Percentiles rank a stretch among this genome's conserved stretches.
phyloP scores from a whole-genome alignment of 2,113 vertebrate species.

The Vidua chalybeata region DNA sequence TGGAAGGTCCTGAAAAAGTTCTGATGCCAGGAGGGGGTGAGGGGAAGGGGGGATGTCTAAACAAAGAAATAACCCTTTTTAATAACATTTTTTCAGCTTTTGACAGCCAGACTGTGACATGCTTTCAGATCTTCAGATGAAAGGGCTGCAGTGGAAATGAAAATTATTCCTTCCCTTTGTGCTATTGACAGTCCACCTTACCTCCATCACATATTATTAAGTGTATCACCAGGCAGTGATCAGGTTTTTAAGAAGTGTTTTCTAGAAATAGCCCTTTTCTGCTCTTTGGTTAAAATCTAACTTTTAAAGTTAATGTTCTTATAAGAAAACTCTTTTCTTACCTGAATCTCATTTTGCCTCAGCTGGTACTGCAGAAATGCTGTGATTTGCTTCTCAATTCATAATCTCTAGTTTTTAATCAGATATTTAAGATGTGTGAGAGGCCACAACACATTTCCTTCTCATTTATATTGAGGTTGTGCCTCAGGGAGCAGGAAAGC shows the following conservation, averaged over 20 bases:
- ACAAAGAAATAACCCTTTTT: background rate
- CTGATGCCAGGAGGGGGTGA: accelerated
- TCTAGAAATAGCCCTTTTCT: background rate
- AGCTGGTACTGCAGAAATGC: background rate
- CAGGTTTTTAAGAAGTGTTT: background rate
- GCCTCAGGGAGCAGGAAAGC: background rate
- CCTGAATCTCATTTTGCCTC: background rate
- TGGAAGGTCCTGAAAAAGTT: background rate
- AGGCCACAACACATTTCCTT: background rate
- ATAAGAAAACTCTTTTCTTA: background rate
- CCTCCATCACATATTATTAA: background rate
- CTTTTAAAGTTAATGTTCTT: background rate
- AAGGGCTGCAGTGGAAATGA: background rate
- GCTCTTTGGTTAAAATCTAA: background rate
- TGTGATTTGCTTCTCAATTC: background rate
- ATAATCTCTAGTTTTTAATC: background rate
- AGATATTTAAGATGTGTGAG: background rate
- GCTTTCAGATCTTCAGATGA: background rate
- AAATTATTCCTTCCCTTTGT: conserved; percentile 1
- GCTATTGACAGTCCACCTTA: background rate
- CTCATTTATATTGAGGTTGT: background rate
- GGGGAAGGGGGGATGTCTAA: background rate
- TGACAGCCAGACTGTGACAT: background rate
- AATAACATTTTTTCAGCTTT: background rate
- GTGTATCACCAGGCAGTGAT: background rate